These are phyloP conservation scores for Anolis apletophallus DNA, from an alignment of 2,797 vertebrate species.

Conservation along the genomic window DNA sequence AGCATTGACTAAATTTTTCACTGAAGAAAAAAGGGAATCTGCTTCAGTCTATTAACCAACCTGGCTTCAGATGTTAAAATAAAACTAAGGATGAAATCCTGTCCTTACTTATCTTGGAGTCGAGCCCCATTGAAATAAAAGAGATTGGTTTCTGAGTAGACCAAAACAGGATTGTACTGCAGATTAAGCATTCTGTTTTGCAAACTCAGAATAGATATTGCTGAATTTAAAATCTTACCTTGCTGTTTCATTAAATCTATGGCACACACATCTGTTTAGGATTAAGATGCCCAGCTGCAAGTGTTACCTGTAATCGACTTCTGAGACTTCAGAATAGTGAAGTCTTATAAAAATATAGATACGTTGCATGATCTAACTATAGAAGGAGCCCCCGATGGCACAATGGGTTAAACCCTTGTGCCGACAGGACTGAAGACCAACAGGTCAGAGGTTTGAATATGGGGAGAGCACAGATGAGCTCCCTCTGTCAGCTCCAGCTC, in stretches of 20 bases:
- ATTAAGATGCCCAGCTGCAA: not conserved
- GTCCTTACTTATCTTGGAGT: not conserved
- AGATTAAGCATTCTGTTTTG: not conserved
- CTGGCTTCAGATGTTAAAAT: not conserved
- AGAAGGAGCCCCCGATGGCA: too few relatives aligned
- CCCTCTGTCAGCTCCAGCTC: too few relatives aligned
- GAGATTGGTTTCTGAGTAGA: not conserved
- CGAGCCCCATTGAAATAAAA: not conserved
- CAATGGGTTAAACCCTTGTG: too few relatives aligned
- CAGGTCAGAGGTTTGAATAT: too few relatives aligned
- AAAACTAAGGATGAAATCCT: not conserved
- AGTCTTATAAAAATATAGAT: too few relatives aligned
- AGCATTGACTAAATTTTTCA: not conserved
- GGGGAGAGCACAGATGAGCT: too few relatives aligned
- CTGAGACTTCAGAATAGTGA: not conserved
- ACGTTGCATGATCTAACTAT: too few relatives aligned
- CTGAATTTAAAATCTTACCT: not conserved
- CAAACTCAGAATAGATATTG: not conserved
- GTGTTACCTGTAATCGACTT: not conserved
- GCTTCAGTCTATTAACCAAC: constrained; percentile 34
- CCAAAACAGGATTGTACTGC: not conserved
- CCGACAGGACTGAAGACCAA: too few relatives aligned
- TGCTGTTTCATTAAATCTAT: not conserved
- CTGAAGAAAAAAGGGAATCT: constrained; percentile 61
- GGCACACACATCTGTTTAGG: not conserved